Percentiles rank a stretch among this genome's conserved stretches.
These are phyloP conservation scores for Saxicola maurus DNA, from an alignment of 2,797 vertebrate genomes.

Conservation along the genomic window DNA sequence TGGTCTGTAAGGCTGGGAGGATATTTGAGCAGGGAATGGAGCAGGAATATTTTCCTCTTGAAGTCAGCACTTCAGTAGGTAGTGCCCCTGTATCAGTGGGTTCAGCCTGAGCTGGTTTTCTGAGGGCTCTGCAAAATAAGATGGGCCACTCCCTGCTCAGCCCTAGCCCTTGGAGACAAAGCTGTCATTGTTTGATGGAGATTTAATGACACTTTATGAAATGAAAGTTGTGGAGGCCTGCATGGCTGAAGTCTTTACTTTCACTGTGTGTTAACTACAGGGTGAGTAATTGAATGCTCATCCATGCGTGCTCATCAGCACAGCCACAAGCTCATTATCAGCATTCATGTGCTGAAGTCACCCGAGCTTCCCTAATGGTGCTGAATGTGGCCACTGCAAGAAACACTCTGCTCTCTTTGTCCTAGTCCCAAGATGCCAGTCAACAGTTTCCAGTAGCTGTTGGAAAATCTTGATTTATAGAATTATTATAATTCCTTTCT, in stretches of 20 bases:
- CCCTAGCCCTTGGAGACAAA: neutral
- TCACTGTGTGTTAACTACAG: neutral
- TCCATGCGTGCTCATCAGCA: neutral
- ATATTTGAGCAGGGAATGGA: neutral
- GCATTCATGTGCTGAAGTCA: neutral
- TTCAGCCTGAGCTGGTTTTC: neutral
- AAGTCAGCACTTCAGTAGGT: neutral
- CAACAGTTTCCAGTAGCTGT: neutral
- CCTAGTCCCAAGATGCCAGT: neutral
- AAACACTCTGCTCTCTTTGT: neutral
- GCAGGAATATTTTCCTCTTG: neutral
- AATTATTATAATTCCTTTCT: neutral
- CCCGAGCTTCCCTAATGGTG: fast-evolving
- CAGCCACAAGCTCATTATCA: neutral
- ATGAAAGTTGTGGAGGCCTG: neutral
- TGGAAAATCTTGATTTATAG: neutral
- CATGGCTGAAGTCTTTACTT: neutral
- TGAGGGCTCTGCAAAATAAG: neutral
- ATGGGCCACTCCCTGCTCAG: neutral
- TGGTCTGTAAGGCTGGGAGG: neutral
- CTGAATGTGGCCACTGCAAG: neutral
- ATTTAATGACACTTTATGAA: neutral
- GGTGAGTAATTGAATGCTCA: constrained; percentile 29
- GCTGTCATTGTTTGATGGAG: constrained; percentile 12
- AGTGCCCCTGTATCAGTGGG: neutral